phyloP scores from a whole-genome alignment of 2,113 vertebrate species.

The Chrysemys picta region DNA sequence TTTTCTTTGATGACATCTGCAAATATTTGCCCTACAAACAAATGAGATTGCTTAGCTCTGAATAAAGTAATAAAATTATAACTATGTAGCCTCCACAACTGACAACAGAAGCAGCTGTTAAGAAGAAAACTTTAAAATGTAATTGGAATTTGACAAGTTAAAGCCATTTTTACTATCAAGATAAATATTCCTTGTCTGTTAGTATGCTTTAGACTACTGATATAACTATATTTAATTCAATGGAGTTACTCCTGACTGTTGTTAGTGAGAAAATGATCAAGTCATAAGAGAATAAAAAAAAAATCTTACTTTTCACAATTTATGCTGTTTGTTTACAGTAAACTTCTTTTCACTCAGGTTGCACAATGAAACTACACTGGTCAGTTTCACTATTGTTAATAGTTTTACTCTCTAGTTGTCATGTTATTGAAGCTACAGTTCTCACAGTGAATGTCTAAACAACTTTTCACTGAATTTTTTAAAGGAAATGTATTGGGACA shows the following conservation, averaged over 20 bases:
- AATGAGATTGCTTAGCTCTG: background rate
- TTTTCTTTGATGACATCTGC: background rate
- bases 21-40: background rate
- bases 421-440: background rate
- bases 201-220: background rate
- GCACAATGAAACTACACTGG: background rate
- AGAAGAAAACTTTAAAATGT: background rate
- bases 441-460: background rate
- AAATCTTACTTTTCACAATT: background rate
- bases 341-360: background rate
- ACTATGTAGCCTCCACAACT: background rate
- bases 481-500: background rate
- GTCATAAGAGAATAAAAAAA: background rate
- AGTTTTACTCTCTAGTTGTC: background rate
- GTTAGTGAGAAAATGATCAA: background rate
- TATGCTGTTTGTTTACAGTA: background rate
- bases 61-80: background rate
- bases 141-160: background rate
- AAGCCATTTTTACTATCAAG: background rate
- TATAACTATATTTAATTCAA: background rate
- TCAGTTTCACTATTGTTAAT: background rate
- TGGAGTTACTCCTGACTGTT: background rate
- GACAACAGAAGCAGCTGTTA: background rate
- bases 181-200: background rate
- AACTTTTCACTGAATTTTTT: background rate